Evolutionary conservation across 1,140 invertebrate species (phyloP).

Genomic region (Neuroterus valhalla): DNA sequence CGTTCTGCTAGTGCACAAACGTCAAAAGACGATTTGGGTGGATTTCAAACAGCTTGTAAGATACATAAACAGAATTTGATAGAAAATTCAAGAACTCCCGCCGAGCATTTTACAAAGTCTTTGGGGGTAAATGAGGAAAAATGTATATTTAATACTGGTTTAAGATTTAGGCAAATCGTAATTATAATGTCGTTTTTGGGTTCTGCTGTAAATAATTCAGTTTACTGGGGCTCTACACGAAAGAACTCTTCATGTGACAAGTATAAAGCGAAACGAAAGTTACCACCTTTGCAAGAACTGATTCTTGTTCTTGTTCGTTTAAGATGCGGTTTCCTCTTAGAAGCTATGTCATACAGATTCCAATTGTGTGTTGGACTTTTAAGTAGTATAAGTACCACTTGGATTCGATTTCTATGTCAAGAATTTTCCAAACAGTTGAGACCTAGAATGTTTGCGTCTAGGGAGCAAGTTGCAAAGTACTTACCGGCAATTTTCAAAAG

Average conservation of each 20-base stretch:
- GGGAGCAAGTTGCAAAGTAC: conserved; percentile 39
- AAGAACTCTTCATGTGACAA: too few relatives aligned
- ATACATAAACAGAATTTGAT: not conserved
- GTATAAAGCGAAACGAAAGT: conserved; percentile 12
- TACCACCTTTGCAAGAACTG: conserved; percentile 41
- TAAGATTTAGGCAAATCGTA: conserved; percentile 19
- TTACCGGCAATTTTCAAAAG: conserved; percentile 41
- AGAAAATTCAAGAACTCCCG: not conserved
- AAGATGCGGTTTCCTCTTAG: conserved; percentile 29
- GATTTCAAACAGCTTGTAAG: too few relatives aligned
- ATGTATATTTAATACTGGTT: conserved; percentile 31
- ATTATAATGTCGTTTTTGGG: conserved; percentile 1
- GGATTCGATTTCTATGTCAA: too few relatives aligned
- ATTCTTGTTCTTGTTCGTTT: conserved; percentile 39
- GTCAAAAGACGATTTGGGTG: too few relatives aligned
- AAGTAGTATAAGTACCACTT: conserved; percentile 32
- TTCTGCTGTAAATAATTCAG: conserved; percentile 8
- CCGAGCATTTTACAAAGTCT: not conserved
- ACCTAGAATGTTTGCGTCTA: conserved; percentile 41
- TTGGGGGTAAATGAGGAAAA: conserved; percentile 21
- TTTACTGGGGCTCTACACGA: too few relatives aligned
- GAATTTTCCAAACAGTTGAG: conserved; percentile 35
- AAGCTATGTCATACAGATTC: conserved; percentile 39
- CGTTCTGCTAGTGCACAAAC: too few relatives aligned
- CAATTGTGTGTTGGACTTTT: conserved; percentile 24